Percentiles rank a stretch among this genome's conserved stretches.
Evolutionary conservation across 2,888 invertebrate species (phyloP).

Genomic region (Scotopteryx bipunctaria): DNA sequence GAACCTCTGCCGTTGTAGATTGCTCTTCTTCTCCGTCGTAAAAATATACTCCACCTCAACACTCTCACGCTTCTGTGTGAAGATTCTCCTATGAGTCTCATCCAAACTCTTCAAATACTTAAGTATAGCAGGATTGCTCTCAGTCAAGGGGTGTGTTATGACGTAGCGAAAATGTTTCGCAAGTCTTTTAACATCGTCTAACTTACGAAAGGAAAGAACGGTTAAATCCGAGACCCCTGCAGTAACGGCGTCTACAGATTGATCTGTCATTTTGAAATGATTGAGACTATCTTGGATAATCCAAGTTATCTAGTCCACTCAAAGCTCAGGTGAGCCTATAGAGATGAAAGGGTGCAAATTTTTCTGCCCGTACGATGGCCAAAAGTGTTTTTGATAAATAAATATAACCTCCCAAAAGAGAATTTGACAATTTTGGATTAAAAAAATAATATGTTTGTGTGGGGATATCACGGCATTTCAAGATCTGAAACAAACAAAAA

Average conservation of each 20-base stretch:
- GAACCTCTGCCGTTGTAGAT: constrained; percentile 70
- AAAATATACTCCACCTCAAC: constrained; percentile 77
- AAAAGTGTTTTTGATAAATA: constrained; percentile 40
- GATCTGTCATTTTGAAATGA: constrained; percentile 42
- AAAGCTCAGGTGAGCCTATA: constrained; percentile 40
- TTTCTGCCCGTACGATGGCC: constrained; percentile 55
- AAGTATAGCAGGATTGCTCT: constrained; percentile 52
- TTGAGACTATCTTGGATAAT: constrained; percentile 34
- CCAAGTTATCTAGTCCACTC: constrained; percentile 48
- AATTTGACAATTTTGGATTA: constrained; percentile 48
- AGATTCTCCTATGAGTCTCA: constrained; percentile 63
- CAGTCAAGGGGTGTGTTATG: constrained; percentile 64
- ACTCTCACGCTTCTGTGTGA: constrained; percentile 62
- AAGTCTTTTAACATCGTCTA: constrained; percentile 69
- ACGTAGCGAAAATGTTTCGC: constrained; percentile 66
- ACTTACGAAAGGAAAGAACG: constrained; percentile 68
- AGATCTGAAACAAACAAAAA: constrained; percentile 65
- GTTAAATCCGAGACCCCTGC: constrained; percentile 58
- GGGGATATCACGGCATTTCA: constrained; percentile 76
- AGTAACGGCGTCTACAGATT: constrained; percentile 48
- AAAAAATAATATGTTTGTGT: constrained; percentile 57
- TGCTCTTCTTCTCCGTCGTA: constrained; percentile 76
- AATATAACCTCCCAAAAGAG: constrained; percentile 36
- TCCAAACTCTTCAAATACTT: constrained; percentile 62
- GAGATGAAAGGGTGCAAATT: constrained; percentile 39